Base-by-base conservation (phyloP, 2,888 invertebrate genomes). In the Ernsta delagoae region DNA sequence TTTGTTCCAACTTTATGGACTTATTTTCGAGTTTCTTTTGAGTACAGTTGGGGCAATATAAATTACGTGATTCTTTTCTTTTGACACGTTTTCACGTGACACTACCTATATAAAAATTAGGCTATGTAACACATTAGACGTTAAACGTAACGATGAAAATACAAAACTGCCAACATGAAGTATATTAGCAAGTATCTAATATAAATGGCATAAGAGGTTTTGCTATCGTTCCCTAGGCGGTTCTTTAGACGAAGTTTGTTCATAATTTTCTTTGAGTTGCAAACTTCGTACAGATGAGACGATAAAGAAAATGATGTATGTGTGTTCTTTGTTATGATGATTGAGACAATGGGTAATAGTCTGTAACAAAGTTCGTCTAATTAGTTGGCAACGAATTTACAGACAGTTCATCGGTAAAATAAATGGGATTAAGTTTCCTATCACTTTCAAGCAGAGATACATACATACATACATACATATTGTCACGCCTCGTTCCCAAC, bases 21-120 rank as follows among this genome's bases (percentile, higher is more conserved):
- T 68, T 62, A 48, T 56, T 68, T 57, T 12, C n/a, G 39, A 62
- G 57, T 63, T 63, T 63, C 54, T 11, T 54, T 43, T 63, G 54
- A 53, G 62, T 62, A 61, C 62, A 36, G 62, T 50, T 48, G 57
- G 11, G 2, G 54, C 8, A 7, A 31, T 31, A 57, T 36, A n/a
- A 57, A 57, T 57, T 57, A 34, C 9, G 5, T 34, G 34, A 24
- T 36, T 6, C 56, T 56, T 6, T 56, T n/a, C 1, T 36, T 34
- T 34, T n/a, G 36, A 56, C 9, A 16, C 11, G 6, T 50, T 16
- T 50, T 16, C 6, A 7, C 7, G 48, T 36, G 36, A 5, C 36
- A 36, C n/a, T n/a, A n/a, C n/a, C n/a, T n/a, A n/a, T n/a, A n/a
- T n/a, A n/a, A n/a, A n/a, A n/a, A n/a, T n/a, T n/a, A n/a, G n/a